Evolutionary conservation across 2,113 vertebrate genomes (phyloP).

Genomic region (Mormoops blainvillei): DNA sequence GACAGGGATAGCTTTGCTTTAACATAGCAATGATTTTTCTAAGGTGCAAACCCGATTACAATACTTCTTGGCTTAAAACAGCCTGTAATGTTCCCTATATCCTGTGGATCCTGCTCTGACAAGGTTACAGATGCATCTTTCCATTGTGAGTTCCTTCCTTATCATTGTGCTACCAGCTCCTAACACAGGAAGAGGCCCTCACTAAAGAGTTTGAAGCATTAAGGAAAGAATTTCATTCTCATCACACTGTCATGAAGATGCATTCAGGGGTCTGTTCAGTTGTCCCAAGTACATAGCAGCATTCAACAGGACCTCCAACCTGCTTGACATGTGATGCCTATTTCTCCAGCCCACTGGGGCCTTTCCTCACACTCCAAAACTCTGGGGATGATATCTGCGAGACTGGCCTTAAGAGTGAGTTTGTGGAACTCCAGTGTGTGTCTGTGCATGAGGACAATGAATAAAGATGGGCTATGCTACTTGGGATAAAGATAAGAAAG

Average conservation of each 20-base stretch:
- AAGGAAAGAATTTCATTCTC: neutral
- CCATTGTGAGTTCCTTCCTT: neutral
- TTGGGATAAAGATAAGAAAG: neutral
- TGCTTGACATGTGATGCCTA: neutral
- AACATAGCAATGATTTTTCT: neutral
- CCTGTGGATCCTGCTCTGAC: neutral
- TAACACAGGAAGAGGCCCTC: neutral
- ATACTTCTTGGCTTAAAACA: neutral
- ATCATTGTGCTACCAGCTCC: neutral
- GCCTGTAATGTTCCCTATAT: neutral
- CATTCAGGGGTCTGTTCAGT: neutral
- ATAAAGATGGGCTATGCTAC: neutral
- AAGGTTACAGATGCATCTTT: neutral
- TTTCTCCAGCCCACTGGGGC: neutral
- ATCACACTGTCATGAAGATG: neutral
- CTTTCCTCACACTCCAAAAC: neutral
- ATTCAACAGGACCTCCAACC: neutral
- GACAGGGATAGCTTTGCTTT: neutral
- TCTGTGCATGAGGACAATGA: neutral
- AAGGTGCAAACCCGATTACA: neutral
- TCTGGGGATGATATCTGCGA: neutral
- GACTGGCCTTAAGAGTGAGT: neutral
- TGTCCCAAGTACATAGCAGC: neutral
- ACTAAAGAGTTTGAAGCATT: neutral
- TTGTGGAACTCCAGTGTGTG: neutral